Conservation (phyloP, 2,888 invertebrate genomes). For the Prosopocoilus inquinatus region DNA sequence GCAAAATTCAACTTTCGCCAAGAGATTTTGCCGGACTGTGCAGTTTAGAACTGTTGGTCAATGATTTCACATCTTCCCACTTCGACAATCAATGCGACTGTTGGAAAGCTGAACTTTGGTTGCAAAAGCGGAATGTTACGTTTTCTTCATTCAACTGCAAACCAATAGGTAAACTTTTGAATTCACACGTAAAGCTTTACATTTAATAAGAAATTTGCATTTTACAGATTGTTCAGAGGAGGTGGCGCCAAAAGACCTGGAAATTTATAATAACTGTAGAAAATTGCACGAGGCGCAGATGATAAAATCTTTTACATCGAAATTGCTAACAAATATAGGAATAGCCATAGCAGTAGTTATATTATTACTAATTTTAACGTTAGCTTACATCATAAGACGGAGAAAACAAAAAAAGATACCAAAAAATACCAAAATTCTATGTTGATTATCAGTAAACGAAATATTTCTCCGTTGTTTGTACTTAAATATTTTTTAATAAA, state of each 20-base stretch:
- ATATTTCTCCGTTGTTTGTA: no score
- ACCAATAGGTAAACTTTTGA: conserved; percentile 31
- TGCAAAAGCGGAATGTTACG: conserved; percentile 35
- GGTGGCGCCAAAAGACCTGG: conserved; percentile 18
- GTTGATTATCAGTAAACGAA: no score
- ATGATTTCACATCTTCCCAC: conserved; percentile 35
- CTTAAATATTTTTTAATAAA: no score
- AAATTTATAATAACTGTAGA: conserved; percentile 21
- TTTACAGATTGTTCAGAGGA: conserved; percentile 21
- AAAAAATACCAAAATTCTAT: no score
- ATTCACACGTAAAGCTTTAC: background rate
- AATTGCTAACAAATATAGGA: conserved; percentile 13
- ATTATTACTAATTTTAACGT: conserved; percentile 6
- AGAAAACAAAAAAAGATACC: conserved; percentile 7
- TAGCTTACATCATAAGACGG: conserved; percentile 8
- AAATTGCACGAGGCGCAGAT: conserved; percentile 18
- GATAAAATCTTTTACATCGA: conserved; percentile 5
- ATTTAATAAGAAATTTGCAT: background rate
- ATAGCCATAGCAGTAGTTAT: conserved; percentile 8
- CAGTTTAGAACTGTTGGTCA: conserved; percentile 38
- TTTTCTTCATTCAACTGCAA: conserved; percentile 38
- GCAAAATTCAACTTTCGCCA: conserved; percentile 30
- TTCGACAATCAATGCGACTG: conserved; percentile 43
- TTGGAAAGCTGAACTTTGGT: conserved; percentile 42
- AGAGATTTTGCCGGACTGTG: conserved; percentile 44